These are phyloP conservation scores for Conus canariensis DNA, from an alignment of 2,888 invertebrate genomes.

Conservation along the genomic window DNA sequence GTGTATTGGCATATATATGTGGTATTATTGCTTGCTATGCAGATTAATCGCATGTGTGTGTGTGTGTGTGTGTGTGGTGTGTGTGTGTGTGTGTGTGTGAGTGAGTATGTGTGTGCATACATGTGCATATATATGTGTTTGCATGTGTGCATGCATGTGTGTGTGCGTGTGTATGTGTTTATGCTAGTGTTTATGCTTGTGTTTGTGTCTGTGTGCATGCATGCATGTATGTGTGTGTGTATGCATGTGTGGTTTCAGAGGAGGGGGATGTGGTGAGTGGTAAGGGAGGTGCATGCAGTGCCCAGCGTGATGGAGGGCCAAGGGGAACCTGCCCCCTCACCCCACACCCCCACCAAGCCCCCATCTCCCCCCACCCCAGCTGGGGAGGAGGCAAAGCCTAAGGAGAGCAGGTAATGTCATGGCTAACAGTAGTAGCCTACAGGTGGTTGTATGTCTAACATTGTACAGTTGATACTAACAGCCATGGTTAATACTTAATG, in stretches of 20 bases:
- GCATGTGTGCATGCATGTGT: background rate
- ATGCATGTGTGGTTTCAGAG: conserved; percentile 33
- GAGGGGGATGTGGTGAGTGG: conserved; percentile 36
- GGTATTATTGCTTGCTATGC: too few species aligned
- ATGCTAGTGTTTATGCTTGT: background rate
- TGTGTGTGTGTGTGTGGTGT: too few species aligned
- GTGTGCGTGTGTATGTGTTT: conserved; percentile 5
- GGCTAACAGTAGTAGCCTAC: too few species aligned
- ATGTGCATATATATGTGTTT: background rate
- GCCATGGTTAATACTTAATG: too few species aligned
- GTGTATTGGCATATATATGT: too few species aligned
- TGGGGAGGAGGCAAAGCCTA: conserved; percentile 20
- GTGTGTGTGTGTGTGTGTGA: too few species aligned
- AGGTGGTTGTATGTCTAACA: background rate
- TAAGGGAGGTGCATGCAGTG: conserved; percentile 34
- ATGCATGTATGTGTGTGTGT: conserved; percentile 11
- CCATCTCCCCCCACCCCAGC: background rate
- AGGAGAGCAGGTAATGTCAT: conserved; percentile 35
- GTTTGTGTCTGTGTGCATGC: background rate
- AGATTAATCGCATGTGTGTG: too few species aligned
- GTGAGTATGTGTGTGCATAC: too few species aligned
- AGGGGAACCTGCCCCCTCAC: conserved; percentile 27
- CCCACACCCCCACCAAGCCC: conserved; percentile 9
- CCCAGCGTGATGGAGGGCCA: conserved; percentile 40
- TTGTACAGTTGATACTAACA: too few species aligned